Evolutionary conservation across 53 echinoderm and acorn worm genomes (phyloP), one percentile per base, ranked within the genome.

Genomic region (Stichopus horrens): DNA sequence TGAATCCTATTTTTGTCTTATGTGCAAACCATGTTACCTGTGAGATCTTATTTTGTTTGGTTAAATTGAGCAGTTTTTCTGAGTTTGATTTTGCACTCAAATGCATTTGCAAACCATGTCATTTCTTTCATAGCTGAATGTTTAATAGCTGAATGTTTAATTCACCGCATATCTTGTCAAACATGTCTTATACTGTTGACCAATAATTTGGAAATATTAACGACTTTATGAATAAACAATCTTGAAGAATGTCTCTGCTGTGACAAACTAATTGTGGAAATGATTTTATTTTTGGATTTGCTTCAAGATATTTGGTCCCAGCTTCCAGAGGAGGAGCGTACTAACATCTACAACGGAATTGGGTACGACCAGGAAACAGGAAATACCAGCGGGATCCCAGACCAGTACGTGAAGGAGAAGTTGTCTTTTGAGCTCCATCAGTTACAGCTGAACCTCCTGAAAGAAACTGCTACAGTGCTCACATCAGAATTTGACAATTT

Each of bases 341-440:
- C 76, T 16, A 93, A 88, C 79, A 89, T 98, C 22, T 94, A 93
- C 73, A 91, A 68, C 37, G 94, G 92, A 18, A 98, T 98, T 8
- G 97, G 97, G 1, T 95, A 87, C 87, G 83, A 91, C 14, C 86
- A 90, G 76, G 74, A 53, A 11, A 55, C 59, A 8, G 65, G 37
- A 59, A 87, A 86, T 16, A 54, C 54, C 59, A 86, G 19, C 87
- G 92, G 60, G 1, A 84, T 84, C 23, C 84, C 84, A 16, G 66
- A 11, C 20, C 92, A 95, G 95, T 98, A 95, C 88, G 90, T 98
- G 60, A 92, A 93, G 80, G 95, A 90, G 21, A 95, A 94, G 55
- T 55, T 98, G n/a, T 92, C 89, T 57, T 98, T 98, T 90, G 89
- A 91, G 63, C 84, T 98, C 52, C 92, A 93, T 22, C 92, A 93